Evolutionary conservation across 2,888 invertebrate species (phyloP).

Genomic region (Idaea dimidiata): DNA sequence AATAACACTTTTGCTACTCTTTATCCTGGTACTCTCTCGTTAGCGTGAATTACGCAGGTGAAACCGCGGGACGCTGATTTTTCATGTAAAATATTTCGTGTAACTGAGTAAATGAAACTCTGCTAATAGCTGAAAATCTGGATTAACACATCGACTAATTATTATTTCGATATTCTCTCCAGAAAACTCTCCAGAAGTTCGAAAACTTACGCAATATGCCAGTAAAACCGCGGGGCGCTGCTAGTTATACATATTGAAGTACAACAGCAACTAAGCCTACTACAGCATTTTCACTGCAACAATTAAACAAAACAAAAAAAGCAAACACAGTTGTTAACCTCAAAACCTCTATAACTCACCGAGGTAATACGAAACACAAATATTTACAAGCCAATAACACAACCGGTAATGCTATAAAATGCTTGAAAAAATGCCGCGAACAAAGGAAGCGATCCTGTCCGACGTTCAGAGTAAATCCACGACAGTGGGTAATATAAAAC

Average conservation of each 20-base stretch:
- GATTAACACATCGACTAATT: too few species aligned
- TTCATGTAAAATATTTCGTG: too few species aligned
- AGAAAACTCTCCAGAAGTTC: too few species aligned
- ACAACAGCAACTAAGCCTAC: too few species aligned
- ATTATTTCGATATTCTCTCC: too few species aligned
- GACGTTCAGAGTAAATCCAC: conserved; percentile 47
- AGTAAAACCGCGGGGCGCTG: background rate
- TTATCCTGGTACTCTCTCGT: too few species aligned
- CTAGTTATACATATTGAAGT: background rate
- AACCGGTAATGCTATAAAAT: conserved; percentile 1
- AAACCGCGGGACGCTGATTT: too few species aligned
- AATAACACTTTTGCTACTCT: too few species aligned
- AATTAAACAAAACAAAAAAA: background rate
- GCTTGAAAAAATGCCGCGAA: background rate
- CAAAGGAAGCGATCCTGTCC: background rate
- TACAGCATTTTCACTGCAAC: background rate
- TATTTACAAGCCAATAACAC: conserved; percentile 1
- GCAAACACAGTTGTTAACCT: background rate
- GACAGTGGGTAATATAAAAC: conserved; percentile 59
- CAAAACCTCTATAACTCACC: background rate
- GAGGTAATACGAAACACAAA: background rate
- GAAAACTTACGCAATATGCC: background rate
- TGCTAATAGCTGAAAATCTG: too few species aligned
- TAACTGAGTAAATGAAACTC: too few species aligned
- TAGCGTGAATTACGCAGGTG: too few species aligned